Conservation (phyloP, 2,113 vertebrate species). For the Ctenomys sociabilis region DNA sequence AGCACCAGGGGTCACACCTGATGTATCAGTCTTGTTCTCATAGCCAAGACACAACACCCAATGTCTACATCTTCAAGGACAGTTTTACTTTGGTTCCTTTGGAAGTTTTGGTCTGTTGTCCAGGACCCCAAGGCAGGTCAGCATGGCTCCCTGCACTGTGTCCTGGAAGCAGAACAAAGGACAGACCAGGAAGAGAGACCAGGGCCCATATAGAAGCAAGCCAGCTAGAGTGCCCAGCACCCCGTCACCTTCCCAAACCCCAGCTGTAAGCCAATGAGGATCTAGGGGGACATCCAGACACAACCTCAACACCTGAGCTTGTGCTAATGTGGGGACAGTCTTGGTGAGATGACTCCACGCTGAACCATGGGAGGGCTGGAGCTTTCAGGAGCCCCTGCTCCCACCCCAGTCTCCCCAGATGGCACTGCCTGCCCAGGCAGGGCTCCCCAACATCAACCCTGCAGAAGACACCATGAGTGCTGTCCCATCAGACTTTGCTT, state of each 20-base stretch:
- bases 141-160: neutral
- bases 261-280: neutral
- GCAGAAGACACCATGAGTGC: neutral
- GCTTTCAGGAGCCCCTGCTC: neutral
- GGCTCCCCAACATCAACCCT: neutral
- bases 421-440: neutral
- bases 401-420: neutral
- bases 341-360: too few relatives aligned
- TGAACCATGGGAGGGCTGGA: neutral
- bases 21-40: neutral
- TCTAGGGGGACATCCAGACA: neutral
- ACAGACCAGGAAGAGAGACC: neutral
- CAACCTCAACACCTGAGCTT: neutral
- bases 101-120: neutral
- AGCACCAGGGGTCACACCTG: neutral
- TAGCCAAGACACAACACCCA: neutral
- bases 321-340: too few relatives aligned
- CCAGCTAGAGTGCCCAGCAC: neutral
- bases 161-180: neutral
- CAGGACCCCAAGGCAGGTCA: neutral
- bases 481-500: neutral
- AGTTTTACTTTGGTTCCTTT: neutral
- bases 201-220: neutral
- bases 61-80: neutral
- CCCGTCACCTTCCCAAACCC: neutral